These are phyloP conservation scores for Protophormia terraenovae DNA, from an alignment of 2,888 invertebrate genomes.

Conservation along the genomic window DNA sequence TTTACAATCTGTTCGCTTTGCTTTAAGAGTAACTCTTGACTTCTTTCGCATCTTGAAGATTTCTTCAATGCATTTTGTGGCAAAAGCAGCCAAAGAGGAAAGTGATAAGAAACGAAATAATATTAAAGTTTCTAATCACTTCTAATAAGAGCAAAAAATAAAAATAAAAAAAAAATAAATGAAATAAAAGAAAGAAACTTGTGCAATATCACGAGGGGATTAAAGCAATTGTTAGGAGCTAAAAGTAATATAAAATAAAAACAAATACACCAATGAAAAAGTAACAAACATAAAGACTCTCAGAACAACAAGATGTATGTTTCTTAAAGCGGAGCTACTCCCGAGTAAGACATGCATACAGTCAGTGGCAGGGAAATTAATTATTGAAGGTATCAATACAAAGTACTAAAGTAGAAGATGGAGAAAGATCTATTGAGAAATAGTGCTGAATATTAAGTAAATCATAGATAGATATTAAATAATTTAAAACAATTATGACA, in stretches of 20 bases:
- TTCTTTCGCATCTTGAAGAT: conserved; percentile 28
- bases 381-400: background rate
- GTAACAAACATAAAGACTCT: conserved; percentile 7
- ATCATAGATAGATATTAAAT: no score
- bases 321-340: conserved; percentile 5
- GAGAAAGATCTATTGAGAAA: no score
- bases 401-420: no score
- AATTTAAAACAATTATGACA: no score
- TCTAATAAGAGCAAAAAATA: conserved; percentile 79
- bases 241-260: conserved; percentile 49
- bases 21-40: conserved; percentile 29
- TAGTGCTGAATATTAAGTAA: no score
- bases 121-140: conserved; percentile 77
- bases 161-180: conserved; percentile 78
- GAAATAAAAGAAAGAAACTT: conserved; percentile 79
- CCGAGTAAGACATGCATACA: conserved; percentile 15
- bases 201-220: conserved; percentile 78
- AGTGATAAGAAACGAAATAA: conserved; percentile 36
- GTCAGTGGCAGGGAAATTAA: background rate
- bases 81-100: background rate
- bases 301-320: conserved; percentile 18
- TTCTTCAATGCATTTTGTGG: conserved; percentile 37
- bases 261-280: conserved; percentile 8
- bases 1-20: conserved; percentile 13
- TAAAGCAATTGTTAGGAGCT: conserved; percentile 67